Evolutionary conservation across 2,797 vertebrate species (phyloP), one percentile per base, ranked within the genome.

Genomic region (Tinamus major): DNA sequence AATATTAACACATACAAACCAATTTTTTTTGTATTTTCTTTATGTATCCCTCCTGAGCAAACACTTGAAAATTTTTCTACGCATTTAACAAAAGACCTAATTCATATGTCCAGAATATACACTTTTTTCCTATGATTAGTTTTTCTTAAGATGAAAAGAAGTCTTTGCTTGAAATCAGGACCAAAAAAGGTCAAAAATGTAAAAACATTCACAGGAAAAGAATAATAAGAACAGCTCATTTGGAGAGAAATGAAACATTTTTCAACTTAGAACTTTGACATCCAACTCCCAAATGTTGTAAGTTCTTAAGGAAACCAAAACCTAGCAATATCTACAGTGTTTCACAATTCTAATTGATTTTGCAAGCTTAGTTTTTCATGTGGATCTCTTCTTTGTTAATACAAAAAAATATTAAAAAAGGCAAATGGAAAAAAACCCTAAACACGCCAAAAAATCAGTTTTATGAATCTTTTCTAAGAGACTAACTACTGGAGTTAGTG

Each of bases 111-210:
- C 49, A 56, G 74, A 83, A 94, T 41, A 75, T 9, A 87, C 5
- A 6, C 15, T n/a, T 82, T 79, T 10, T 8, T 20, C 33, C 18
- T 61, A 17, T 3, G 8, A 82, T 62, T 64, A 79, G 58, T 58
- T 87, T 93, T 70, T 48, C 56, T 79, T 46, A 79, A 31, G 51
- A 85, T 58, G 33, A 81, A 93, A 89, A 89, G 23, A 77, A 48
- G 44, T 62, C 16, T 58, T 76, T 33, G 11, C 53, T 71, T 72
- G 58, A 68, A 92, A 85, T 64, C 33, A 62, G 7, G 41, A 81
- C 44, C 31, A 78, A 83, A 85, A 31, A 31, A 59, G 26, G 37
- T 86, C 41, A 90, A 86, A 95, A 88, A 86, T 35, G 29, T 63
- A 74, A 78, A 59, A 85, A 58, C 13, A 0, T 55, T 92, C 21